Evolutionary conservation across 2,888 invertebrate genomes (phyloP).

Genomic region (Serripes groenlandicus): DNA sequence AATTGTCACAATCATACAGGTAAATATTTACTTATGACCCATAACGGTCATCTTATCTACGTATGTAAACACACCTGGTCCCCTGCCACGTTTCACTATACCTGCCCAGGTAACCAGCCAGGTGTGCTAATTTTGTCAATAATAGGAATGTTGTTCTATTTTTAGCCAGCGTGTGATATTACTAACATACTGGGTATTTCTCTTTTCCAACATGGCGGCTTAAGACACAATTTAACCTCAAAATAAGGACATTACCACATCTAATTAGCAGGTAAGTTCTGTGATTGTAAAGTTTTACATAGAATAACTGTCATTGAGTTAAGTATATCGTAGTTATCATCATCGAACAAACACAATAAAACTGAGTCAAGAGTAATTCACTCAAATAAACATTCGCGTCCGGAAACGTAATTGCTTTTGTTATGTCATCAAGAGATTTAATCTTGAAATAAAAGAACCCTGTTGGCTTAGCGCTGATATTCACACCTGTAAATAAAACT

Average conservation of each 20-base stretch:
- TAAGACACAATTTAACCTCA: slow-evolving; percentile 4
- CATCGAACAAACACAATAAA: slow-evolving; percentile 20
- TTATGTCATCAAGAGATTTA: background rate
- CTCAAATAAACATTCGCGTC: slow-evolving; percentile 8
- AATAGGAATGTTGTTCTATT: slow-evolving; percentile 50
- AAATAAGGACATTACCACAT: background rate
- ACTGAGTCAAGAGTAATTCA: background rate
- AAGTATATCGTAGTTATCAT: background rate
- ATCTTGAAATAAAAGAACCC: slow-evolving; percentile 6
- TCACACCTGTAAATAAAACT: slow-evolving; percentile 22
- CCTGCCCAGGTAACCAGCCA: slow-evolving; percentile 40
- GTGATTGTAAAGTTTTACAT: background rate
- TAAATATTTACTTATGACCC: slow-evolving; percentile 20
- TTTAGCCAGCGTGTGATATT: slow-evolving; percentile 43
- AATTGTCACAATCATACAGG: background rate
- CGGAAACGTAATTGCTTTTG: background rate
- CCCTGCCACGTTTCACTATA: slow-evolving; percentile 19
- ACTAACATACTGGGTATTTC: slow-evolving; percentile 32
- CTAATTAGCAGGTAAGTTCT: slow-evolving; percentile 14
- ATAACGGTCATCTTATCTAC: slow-evolving; percentile 13
- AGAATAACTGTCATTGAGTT: background rate
- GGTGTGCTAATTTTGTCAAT: slow-evolving; percentile 49
- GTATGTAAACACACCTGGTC: slow-evolving; percentile 23
- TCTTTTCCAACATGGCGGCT: slow-evolving; percentile 43
- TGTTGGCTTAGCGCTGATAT: background rate